Evolutionary conservation across 30 jellyfish, hydroid and myxozoan genomes (phyloP).

Genomic region (Aurelia aurita): DNA sequence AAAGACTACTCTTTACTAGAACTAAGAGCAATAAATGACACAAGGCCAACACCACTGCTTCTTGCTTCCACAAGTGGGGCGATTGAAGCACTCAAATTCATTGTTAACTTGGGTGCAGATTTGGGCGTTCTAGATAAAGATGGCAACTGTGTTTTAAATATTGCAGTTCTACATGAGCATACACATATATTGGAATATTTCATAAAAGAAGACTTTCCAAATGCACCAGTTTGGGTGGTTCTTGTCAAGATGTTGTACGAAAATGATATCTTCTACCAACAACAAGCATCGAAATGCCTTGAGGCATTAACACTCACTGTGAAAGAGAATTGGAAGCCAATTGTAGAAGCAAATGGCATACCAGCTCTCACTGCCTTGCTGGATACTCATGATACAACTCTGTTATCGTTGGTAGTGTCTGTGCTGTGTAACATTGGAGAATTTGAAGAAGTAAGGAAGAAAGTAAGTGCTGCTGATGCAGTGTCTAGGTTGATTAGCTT

Average conservation of each 20-base stretch:
- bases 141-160: slow-evolving; percentile 44
- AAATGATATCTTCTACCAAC: slow-evolving; percentile 15
- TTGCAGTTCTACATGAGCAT: slow-evolving; percentile 76
- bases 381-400: slow-evolving; percentile 39
- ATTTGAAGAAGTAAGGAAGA: slow-evolving; percentile 58
- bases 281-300: slow-evolving; percentile 67
- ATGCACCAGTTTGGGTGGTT: slow-evolving; percentile 73
- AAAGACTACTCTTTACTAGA: slow-evolving; percentile 43
- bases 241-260: slow-evolving; percentile 53
- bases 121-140: slow-evolving; percentile 32
- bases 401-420: slow-evolving; percentile 58
- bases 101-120: slow-evolving; percentile 47
- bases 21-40: slow-evolving; percentile 30
- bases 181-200: slow-evolving; percentile 64
- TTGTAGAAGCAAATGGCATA: slow-evolving; percentile 58
- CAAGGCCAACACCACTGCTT: slow-evolving; percentile 57
- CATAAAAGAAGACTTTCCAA: slow-evolving; percentile 10
- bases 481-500: slow-evolving; percentile 39
- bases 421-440: slow-evolving; percentile 74
- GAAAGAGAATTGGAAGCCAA: slow-evolving; percentile 51
- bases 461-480: slow-evolving; percentile 55
- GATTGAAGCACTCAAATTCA: slow-evolving; percentile 34
- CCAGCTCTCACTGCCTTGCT: slow-evolving; percentile 60
- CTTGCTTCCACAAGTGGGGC: slow-evolving; percentile 81
- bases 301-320: slow-evolving; percentile 55